A percentile compares a stretch with the other conserved stretches of the same genome.
phyloP scores from a whole-genome alignment of 2,113 vertebrate species.

The Halichoeres trimaculatus region DNA sequence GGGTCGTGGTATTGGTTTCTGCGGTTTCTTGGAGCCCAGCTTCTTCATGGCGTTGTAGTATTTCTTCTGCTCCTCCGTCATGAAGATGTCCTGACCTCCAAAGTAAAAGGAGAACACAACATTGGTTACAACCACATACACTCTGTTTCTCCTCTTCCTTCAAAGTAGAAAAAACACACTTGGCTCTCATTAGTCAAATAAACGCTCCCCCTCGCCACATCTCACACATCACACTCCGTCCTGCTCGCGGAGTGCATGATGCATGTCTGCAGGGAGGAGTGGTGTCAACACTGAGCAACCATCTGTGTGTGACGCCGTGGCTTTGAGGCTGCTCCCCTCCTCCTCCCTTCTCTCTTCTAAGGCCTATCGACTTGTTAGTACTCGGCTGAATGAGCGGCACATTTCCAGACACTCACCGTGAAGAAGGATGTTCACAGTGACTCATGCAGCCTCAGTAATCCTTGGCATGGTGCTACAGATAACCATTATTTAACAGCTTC shows the following conservation, averaged over 20 bases:
- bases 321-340: constrained; percentile 13
- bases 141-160: too few relatives aligned
- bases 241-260: constrained; percentile 38
- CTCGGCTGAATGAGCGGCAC: constrained; percentile 26
- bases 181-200: neutral
- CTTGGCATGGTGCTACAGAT: constrained; percentile 18
- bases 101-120: constrained; percentile 79
- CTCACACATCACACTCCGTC: constrained; percentile 5
- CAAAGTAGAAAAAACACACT: neutral
- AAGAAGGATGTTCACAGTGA: constrained; percentile 57
- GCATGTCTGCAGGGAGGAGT: constrained; percentile 43
- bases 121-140: constrained; percentile 84
- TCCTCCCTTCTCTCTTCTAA: neutral
- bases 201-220: neutral
- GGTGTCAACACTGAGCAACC: constrained; percentile 52
- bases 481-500: constrained; percentile 39
- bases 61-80: constrained; percentile 98
- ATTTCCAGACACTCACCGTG: constrained; percentile 26
- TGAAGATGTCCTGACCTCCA: constrained; percentile 96
- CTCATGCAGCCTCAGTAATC: constrained; percentile 52
- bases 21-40: constrained; percentile 94
- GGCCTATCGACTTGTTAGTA: constrained; percentile 35
- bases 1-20: constrained; percentile 93
- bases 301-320: constrained; percentile 50
- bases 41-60: constrained; percentile 99